These are phyloP conservation scores for Prionace glauca DNA, from an alignment of 2,797 vertebrate species.

Conservation along the genomic window DNA sequence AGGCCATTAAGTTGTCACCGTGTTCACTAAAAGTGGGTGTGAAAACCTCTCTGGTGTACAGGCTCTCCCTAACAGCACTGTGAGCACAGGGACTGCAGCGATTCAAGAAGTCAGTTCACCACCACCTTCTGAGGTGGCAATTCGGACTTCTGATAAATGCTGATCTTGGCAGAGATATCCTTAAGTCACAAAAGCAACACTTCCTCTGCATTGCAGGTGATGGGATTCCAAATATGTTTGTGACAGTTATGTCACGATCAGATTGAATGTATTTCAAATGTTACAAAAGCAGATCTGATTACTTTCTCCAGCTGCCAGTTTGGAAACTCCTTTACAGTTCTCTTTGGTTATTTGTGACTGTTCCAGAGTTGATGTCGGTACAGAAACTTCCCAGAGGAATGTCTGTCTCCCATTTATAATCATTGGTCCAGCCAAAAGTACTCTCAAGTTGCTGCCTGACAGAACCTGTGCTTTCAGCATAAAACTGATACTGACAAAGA, in stretches of 20 bases:
- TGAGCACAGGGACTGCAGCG: neutral
- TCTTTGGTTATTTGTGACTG: neutral
- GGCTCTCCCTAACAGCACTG: neutral
- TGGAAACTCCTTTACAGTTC: neutral
- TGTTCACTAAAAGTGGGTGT: neutral
- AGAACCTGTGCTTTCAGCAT: neutral
- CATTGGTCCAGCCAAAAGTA: neutral
- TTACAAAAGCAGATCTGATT: neutral
- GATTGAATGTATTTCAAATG: neutral
- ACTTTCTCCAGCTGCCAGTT: neutral
- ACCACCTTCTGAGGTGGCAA: neutral
- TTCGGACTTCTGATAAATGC: neutral
- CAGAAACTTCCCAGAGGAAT: neutral
- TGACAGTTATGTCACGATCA: neutral
- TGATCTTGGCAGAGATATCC: neutral
- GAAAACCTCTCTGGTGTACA: neutral
- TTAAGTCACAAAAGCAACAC: neutral
- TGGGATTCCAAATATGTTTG: neutral
- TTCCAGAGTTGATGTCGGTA: neutral
- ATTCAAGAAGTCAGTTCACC: too few relatives aligned
- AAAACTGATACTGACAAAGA: neutral
- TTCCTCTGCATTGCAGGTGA: neutral
- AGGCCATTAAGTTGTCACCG: neutral
- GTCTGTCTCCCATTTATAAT: neutral
- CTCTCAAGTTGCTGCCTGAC: neutral